phyloP scores from a whole-genome alignment of 1,140 invertebrate species.

The Bemisia tabaci region DNA sequence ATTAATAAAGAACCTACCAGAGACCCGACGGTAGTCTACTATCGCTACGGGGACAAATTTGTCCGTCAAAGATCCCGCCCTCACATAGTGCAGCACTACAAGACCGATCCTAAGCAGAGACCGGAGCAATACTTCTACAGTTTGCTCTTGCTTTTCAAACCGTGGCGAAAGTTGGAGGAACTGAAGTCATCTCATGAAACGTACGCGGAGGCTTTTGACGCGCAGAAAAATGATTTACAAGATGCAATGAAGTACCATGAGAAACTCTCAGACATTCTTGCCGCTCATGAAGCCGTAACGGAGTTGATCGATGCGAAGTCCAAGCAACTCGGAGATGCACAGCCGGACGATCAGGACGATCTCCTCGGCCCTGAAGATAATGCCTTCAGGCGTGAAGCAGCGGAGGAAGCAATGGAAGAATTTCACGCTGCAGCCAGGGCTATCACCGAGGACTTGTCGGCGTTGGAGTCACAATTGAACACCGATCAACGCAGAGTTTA shows the following conservation, averaged over 20 bases:
- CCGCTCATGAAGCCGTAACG: background rate
- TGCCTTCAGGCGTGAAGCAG: no score
- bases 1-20: no score
- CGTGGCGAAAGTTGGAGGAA: slow-evolving; percentile 8
- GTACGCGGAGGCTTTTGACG: slow-evolving; percentile 4
- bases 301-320: slow-evolving; percentile 1
- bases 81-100: slow-evolving; percentile 5
- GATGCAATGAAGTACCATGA: slow-evolving; percentile 20
- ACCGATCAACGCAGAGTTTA: slow-evolving; percentile 23
- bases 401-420: no score
- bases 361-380: no score
- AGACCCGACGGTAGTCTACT: no score
- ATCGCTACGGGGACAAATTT: no score
- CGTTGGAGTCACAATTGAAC: slow-evolving; percentile 23
- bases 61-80: slow-evolving; percentile 8
- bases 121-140: slow-evolving; percentile 12
- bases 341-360: no score
- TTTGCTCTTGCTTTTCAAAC: slow-evolving; percentile 9
- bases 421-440: no score
- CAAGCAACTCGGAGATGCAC: no score
- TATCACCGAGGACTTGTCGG: slow-evolving; percentile 7
- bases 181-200: slow-evolving; percentile 3
- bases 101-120: slow-evolving; percentile 6
- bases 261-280: slow-evolving; percentile 4
- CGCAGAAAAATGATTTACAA: slow-evolving; percentile 1